Base-by-base conservation (phyloP, 2,113 vertebrate species). In the Pollachius pollachius region DNA sequence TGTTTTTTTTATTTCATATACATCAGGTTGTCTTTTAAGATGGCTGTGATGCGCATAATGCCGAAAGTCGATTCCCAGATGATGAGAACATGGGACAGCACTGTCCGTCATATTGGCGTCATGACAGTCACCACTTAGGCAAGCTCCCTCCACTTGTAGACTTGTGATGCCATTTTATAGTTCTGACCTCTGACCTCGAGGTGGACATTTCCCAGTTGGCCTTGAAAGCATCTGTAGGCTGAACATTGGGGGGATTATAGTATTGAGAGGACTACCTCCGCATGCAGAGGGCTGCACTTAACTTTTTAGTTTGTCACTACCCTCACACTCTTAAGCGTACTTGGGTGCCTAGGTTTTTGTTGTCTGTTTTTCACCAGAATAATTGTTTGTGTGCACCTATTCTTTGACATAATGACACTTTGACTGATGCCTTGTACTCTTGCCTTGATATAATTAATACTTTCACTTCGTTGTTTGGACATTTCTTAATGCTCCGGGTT, bases 131-230 rank as follows among this genome's bases (percentile, higher is more conserved):
- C 8, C 41, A 48, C 11, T 48, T 48, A 48, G 41, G 41, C 8
- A 13, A 48, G 41, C 41, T 48, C 41, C 41, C 41, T 48, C 41
- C 8, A 48, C 41, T 48, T 48, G 9, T 48, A 48, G 41, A 48
- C 41, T 48, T 5, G 68, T 34, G 25, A 23, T 19, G 15, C 19
- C 60, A 25, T 25, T 25, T 13, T 23, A 21, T 21, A 21, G 18
- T 61, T 25, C 21, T 3, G 5, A 62, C 60, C 5, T 62, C 5
- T 17, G 3, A 13, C 62, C 6, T 3, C 25, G 41, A 15, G 12
- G 65, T 4, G 11, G 41, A 30, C 19, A 27, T 67, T 56, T 76
- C 60, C 70, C n/a, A 11, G 71, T 54, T 25, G 58, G 23, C 62
- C 58, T 16, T 67, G 65, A 68, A 75, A 2, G 62, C 18, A 0